phyloP scores from a whole-genome alignment of 2,888 invertebrate species.

The Trissoscelio sp. region DNA sequence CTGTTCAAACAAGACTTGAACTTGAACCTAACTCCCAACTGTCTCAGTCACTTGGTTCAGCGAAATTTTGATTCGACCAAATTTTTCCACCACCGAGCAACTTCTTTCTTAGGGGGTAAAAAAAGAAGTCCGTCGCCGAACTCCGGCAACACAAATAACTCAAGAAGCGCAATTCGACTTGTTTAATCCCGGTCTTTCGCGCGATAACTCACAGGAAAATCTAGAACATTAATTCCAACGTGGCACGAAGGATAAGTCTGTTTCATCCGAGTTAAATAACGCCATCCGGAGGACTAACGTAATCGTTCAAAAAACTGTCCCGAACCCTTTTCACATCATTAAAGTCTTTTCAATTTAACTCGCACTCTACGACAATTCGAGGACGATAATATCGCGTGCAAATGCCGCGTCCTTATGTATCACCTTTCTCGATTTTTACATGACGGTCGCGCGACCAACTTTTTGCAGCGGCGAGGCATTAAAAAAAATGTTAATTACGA shows the following conservation, averaged over 20 bases:
- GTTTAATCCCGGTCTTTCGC: slow-evolving; percentile 32
- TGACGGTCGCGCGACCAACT: background rate
- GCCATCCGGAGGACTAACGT: slow-evolving; percentile 1
- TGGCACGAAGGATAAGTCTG: slow-evolving; percentile 47
- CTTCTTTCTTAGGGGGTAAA: no score
- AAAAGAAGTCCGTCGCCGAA: background rate
- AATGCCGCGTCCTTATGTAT: slow-evolving; percentile 9
- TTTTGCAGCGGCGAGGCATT: slow-evolving; percentile 2
- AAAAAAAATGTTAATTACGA: slow-evolving; percentile 53
- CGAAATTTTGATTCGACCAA: no score
- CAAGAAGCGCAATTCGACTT: slow-evolving; percentile 39
- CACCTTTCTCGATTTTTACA: slow-evolving; percentile 17
- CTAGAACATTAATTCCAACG: slow-evolving; percentile 51
- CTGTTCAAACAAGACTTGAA: no score
- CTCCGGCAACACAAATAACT: slow-evolving; percentile 23
- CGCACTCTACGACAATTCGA: slow-evolving; percentile 22
- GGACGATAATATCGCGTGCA: slow-evolving; percentile 23
- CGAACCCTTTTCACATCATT: slow-evolving; percentile 16
- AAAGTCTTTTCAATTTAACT: slow-evolving; percentile 31
- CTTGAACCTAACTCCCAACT: no score
- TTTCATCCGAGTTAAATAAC: slow-evolving; percentile 48
- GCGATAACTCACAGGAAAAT: slow-evolving; percentile 45
- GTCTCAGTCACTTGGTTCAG: no score
- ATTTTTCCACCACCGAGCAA: no score
- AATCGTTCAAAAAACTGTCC: slow-evolving; percentile 17